Evolutionary conservation across 2,113 vertebrate genomes (phyloP).

Genomic region (Coturnix japonica): DNA sequence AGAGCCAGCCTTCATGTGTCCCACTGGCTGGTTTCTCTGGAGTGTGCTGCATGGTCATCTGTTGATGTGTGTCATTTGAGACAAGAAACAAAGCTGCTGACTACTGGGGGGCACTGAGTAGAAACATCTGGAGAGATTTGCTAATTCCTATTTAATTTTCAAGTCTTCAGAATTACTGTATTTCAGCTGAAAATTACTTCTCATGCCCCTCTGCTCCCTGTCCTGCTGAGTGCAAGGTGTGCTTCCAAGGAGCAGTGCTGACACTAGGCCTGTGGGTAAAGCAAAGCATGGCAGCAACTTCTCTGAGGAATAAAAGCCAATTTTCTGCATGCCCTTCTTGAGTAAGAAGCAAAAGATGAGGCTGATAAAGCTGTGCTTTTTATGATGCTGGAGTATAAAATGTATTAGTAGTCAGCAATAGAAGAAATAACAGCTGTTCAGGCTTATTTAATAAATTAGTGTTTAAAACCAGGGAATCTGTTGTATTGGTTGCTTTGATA

Average conservation of each 20-base stretch:
- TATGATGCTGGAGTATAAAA: background rate
- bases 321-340: background rate
- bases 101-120: background rate
- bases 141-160: background rate
- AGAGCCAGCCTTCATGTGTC: background rate
- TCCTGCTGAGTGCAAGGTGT: background rate
- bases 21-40: background rate
- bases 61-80: background rate
- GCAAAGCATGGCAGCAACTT: background rate
- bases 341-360: background rate
- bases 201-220: rapidly evolving
- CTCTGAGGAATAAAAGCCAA: background rate
- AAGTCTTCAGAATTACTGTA: background rate
- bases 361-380: background rate
- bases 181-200: background rate
- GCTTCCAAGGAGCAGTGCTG: background rate
- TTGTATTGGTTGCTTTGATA: background rate
- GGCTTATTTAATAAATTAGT: background rate
- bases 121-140: background rate
- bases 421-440: background rate
- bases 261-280: background rate
- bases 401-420: background rate
- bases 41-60: background rate
- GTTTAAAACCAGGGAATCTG: background rate
- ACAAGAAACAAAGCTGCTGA: background rate